phyloP scores from a whole-genome alignment of 2,888 invertebrate species.

The Encarsia formosa region DNA sequence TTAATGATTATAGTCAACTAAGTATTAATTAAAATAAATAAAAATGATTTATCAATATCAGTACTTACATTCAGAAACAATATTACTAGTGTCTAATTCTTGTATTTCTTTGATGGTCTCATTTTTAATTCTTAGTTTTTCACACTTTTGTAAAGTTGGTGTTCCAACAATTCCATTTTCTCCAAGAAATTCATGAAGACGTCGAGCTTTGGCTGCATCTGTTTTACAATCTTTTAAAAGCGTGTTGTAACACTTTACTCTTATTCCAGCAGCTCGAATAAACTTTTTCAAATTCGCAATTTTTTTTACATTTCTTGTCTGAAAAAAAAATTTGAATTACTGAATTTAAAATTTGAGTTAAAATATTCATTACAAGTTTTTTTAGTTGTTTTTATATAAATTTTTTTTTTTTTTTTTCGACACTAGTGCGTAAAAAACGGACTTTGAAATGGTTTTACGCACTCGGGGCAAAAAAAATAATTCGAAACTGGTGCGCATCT shows the following conservation, averaged over 20 bases:
- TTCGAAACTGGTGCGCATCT: no score
- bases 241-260: slow-evolving; percentile 37
- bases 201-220: slow-evolving; percentile 33
- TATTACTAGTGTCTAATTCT: slow-evolving; percentile 36
- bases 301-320: slow-evolving; percentile 32
- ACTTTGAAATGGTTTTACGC: no score
- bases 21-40: neutral
- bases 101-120: slow-evolving; percentile 35
- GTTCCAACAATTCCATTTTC: slow-evolving; percentile 40
- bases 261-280: slow-evolving; percentile 39
- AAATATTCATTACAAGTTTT: no score
- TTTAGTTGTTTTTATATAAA: no score
- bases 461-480: no score
- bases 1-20: slow-evolving; percentile 5
- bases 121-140: slow-evolving; percentile 35
- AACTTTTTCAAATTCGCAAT: slow-evolving; percentile 39
- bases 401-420: no score
- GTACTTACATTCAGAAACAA: slow-evolving; percentile 41
- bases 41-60: neutral
- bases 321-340: no score
- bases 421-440: no score
- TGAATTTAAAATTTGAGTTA: no score
- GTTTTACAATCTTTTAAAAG: slow-evolving; percentile 39
- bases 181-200: slow-evolving; percentile 38
- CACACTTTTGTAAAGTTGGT: slow-evolving; percentile 43